A percentile compares a stretch with the other conserved stretches of the same genome.
Conservation (phyloP, 2,888 invertebrate genomes). For the Mechanitis mazaeus region DNA sequence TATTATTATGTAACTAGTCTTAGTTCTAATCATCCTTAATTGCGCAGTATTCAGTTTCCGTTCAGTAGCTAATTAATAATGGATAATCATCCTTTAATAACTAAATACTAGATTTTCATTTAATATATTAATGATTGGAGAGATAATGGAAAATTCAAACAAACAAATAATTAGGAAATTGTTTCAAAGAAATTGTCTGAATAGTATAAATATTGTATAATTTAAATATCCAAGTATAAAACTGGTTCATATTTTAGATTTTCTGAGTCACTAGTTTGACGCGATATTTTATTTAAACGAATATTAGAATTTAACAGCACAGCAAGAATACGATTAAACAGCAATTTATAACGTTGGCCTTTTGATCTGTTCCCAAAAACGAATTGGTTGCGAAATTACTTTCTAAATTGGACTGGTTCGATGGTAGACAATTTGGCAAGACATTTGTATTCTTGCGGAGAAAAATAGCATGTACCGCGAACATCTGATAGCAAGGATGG, state of each 20-base stretch:
- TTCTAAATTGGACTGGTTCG: constrained; percentile 75
- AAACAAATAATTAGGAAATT: too few species aligned
- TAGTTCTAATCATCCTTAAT: too few species aligned
- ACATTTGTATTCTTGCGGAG: constrained; percentile 74
- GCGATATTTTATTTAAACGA: too few species aligned
- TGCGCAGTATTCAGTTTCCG: too few species aligned
- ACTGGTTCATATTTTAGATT: too few species aligned
- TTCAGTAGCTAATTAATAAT: not conserved
- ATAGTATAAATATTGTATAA: too few species aligned
- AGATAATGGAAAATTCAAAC: too few species aligned
- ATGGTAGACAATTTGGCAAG: constrained; percentile 75
- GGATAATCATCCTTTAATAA: not conserved
- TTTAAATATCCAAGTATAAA: too few species aligned
- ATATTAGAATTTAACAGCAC: not conserved
- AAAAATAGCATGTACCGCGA: constrained; percentile 71
- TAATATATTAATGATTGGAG: too few species aligned
- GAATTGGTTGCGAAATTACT: constrained; percentile 75
- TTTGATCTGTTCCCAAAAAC: constrained; percentile 71
- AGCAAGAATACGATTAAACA: constrained; percentile 57
- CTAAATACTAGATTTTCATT: not conserved
- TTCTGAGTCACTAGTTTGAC: too few species aligned
- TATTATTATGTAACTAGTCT: too few species aligned
- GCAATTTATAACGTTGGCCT: constrained; percentile 69
- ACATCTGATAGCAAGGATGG: constrained; percentile 65
- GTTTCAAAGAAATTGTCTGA: too few species aligned